These are phyloP conservation scores for Ia io DNA, from an alignment of 2,113 vertebrate species.

Conservation along the genomic window DNA sequence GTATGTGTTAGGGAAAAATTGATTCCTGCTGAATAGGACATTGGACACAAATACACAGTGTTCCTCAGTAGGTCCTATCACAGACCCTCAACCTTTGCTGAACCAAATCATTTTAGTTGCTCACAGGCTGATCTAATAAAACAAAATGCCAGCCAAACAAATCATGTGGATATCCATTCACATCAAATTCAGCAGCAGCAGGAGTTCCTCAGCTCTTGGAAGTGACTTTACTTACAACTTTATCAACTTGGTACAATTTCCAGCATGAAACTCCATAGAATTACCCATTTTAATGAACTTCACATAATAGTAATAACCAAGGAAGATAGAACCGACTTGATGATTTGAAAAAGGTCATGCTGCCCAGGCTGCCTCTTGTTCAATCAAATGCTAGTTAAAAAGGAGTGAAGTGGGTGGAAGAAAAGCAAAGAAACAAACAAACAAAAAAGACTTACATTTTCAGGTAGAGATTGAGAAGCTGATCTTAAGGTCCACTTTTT, in stretches of 20 bases:
- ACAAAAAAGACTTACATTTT: not conserved
- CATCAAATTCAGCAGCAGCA: not conserved
- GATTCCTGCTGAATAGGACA: not conserved
- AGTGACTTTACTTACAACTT: not conserved
- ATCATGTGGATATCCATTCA: not conserved
- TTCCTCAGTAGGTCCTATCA: not conserved
- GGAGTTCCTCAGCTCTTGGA: not conserved
- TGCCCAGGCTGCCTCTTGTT: not conserved
- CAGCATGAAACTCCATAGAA: not conserved
- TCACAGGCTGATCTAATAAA: not conserved
- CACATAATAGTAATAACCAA: not conserved
- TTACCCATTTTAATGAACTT: not conserved
- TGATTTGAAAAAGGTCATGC: not conserved
- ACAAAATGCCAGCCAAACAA: not conserved
- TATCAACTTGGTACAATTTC: not conserved
- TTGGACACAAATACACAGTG: not conserved
- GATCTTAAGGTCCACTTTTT: not conserved
- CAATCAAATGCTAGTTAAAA: not conserved
- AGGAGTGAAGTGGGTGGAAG: fast-evolving
- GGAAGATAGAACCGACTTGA: not conserved
- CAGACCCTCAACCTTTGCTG: fast-evolving
- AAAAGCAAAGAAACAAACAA: not conserved
- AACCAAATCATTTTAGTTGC: not conserved
- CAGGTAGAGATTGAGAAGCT: not conserved
- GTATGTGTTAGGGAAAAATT: not conserved